Evolutionary conservation across 1,140 invertebrate species (phyloP).

Genomic region (Sesamia nonagrioides): DNA sequence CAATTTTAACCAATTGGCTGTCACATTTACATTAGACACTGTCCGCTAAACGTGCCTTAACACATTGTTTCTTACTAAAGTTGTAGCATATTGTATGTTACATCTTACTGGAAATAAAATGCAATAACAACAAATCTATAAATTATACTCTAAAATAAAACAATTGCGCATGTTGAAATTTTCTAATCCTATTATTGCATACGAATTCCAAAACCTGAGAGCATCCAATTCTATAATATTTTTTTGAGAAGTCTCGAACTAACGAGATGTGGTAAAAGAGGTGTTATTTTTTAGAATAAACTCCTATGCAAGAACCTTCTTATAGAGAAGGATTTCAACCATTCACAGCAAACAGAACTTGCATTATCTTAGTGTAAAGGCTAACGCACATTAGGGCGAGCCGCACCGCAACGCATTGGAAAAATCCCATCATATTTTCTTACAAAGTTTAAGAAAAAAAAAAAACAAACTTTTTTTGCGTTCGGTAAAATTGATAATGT

Average conservation of each 20-base stretch:
- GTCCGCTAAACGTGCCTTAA: neutral
- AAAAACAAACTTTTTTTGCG: too few relatives aligned
- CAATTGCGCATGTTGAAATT: neutral
- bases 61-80: neutral
- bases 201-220: neutral
- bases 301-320: neutral
- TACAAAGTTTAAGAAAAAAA: too few relatives aligned
- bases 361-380: neutral
- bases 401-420: too few relatives aligned
- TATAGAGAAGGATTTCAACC: neutral
- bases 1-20: too few relatives aligned
- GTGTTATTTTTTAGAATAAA: too few relatives aligned
- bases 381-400: too few relatives aligned
- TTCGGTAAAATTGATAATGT: too few relatives aligned
- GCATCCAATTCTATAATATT: too few relatives aligned
- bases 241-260: too few relatives aligned
- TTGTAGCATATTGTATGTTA: neutral
- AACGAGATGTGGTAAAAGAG: too few relatives aligned
- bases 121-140: slow-evolving; percentile 23
- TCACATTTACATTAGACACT: neutral
- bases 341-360: slow-evolving; percentile 3
- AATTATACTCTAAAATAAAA: slow-evolving; percentile 20
- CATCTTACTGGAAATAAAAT: slow-evolving; percentile 5
- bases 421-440: too few relatives aligned
- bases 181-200: neutral